A percentile compares a stretch with the other conserved stretches of the same genome.
These are phyloP conservation scores for Myocastor coypus DNA, from an alignment of 2,113 vertebrate genomes.

Conservation along the genomic window DNA sequence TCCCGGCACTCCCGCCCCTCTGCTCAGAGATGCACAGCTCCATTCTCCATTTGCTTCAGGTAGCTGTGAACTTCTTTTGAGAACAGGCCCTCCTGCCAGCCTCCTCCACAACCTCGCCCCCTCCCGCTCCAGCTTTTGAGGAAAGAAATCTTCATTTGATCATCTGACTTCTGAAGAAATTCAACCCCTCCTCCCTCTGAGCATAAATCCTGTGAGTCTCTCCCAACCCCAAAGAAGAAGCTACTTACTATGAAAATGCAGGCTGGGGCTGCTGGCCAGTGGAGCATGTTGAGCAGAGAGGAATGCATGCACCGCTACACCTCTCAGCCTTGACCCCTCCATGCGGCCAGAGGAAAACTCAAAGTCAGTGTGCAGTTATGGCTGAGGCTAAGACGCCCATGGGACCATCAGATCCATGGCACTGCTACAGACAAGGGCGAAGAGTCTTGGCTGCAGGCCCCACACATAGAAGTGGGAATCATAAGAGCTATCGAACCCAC, in stretches of 20 bases:
- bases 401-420: background rate
- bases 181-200: conserved; percentile 45
- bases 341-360: background rate
- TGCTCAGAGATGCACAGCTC: background rate
- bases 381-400: background rate
- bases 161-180: conserved; percentile 59
- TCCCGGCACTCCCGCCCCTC: conserved; percentile 15
- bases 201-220: background rate
- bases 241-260: background rate
- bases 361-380: background rate
- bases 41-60: background rate
- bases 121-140: background rate
- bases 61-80: conserved; percentile 40
- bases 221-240: background rate
- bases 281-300: background rate
- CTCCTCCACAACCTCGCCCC: background rate
- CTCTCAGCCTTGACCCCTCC: background rate
- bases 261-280: background rate
- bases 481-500: background rate
- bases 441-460: background rate
- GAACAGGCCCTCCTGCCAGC: background rate
- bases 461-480: background rate
- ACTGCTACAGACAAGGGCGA: background rate
- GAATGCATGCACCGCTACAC: background rate
- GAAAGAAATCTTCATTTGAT: conserved; percentile 42